These are phyloP conservation scores for Arremon brunneinucha DNA, from an alignment of 2,797 vertebrate species.

Conservation along the genomic window DNA sequence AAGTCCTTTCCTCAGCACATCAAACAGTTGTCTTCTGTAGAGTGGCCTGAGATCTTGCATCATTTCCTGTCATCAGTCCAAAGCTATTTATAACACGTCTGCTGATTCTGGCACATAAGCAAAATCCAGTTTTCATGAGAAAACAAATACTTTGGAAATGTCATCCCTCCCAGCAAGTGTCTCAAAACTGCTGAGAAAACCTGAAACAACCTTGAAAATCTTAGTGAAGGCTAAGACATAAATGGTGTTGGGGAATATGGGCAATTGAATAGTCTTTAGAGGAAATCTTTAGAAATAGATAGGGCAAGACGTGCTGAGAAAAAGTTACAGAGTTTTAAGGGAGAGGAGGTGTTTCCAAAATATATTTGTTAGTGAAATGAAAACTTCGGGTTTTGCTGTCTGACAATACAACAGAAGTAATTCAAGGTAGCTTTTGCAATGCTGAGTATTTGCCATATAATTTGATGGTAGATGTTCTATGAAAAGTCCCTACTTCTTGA, in stretches of 20 bases:
- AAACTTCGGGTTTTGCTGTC: not conserved
- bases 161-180: not conserved
- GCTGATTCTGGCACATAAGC: conserved; percentile 30
- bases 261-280: not conserved
- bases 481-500: not conserved
- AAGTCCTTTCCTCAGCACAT: not conserved
- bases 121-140: conserved; percentile 14
- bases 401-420: not conserved
- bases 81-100: conserved; percentile 47
- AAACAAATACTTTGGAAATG: conserved; percentile 29
- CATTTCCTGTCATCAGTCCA: conserved; percentile 54
- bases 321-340: not conserved
- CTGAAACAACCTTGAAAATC: not conserved
- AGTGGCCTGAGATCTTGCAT: conserved; percentile 47
- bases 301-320: not conserved
- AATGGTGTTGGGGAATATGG: not conserved
- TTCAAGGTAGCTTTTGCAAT: not conserved
- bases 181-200: conserved; percentile 1
- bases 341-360: not conserved
- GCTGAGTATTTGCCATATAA: not conserved
- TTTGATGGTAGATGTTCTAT: not conserved
- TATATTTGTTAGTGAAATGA: not conserved
- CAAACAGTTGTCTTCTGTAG: conserved; percentile 20
- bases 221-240: not conserved
- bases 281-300: not conserved